Conservation (phyloP, 2,797 vertebrate genomes). For the Onychomys leucogaster region DNA sequence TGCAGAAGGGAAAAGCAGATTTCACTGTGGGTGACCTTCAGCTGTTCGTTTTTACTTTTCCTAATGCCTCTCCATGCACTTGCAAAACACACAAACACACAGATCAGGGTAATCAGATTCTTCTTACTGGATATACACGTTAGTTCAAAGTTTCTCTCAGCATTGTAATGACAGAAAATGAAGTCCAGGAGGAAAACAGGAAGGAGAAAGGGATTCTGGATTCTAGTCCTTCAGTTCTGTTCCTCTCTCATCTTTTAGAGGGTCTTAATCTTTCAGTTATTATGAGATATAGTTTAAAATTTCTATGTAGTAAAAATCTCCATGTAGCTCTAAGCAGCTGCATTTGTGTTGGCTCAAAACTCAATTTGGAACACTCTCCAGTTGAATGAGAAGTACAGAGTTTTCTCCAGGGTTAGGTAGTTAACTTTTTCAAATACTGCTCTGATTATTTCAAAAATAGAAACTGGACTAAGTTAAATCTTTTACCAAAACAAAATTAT, state of each 20-base stretch:
- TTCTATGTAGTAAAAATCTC: background rate
- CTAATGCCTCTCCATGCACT: background rate
- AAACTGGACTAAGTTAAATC: conserved; percentile 5
- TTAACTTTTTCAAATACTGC: conserved; percentile 11
- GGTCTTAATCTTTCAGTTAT: conserved; percentile 5
- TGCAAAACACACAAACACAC: background rate
- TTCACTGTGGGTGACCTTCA: fast-evolving
- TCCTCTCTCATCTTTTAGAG: background rate
- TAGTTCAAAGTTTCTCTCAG: background rate
- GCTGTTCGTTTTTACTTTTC: background rate
- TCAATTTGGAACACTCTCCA: conserved; percentile 35
- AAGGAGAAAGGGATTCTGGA: background rate
- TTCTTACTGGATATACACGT: fast-evolving
- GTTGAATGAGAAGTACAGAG: background rate
- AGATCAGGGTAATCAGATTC: background rate
- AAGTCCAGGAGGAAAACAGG: background rate
- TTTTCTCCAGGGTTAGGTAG: conserved; percentile 13
- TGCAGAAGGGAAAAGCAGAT: background rate
- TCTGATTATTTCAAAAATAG: conserved; percentile 30
- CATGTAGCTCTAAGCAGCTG: conserved; percentile 42
- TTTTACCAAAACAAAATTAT: background rate
- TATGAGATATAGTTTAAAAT: background rate
- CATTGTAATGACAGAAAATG: background rate
- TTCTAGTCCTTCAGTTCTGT: background rate
- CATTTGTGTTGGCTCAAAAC: background rate